These are phyloP conservation scores for Megathymus violae DNA, from an alignment of 1,140 invertebrate genomes.

Conservation along the genomic window DNA sequence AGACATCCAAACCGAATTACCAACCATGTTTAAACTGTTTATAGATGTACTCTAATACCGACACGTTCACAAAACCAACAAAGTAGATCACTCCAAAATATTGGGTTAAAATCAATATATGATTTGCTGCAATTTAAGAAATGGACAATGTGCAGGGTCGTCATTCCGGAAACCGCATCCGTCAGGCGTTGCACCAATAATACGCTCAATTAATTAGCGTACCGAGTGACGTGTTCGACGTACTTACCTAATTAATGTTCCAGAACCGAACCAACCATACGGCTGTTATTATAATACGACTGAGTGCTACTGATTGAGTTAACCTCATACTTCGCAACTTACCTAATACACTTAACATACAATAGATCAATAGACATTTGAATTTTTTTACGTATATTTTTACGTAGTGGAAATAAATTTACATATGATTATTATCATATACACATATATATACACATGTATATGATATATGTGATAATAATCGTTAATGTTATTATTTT, in stretches of 20 bases:
- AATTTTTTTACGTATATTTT: no score
- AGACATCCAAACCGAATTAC: no score
- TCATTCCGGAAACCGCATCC: slow-evolving; percentile 56
- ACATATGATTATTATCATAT: no score
- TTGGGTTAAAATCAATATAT: no score
- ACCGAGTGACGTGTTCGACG: slow-evolving; percentile 62
- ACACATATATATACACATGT: no score
- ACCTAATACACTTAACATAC: slow-evolving; percentile 33
- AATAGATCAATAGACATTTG: slow-evolving; percentile 6
- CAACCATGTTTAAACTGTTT: no score
- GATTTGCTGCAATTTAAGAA: slow-evolving; percentile 7
- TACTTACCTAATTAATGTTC: slow-evolving; percentile 77
- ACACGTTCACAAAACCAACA: no score
- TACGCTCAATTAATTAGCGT: slow-evolving; percentile 75
- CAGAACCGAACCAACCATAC: slow-evolving; percentile 64
- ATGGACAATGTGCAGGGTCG: slow-evolving; percentile 31
- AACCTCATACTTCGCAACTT: slow-evolving; percentile 41
- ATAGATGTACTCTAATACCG: no score
- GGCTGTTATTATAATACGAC: slow-evolving; percentile 65
- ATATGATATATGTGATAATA: no score
- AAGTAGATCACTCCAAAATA: no score
- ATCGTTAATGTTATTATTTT: background rate
- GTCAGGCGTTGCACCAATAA: slow-evolving; percentile 66
- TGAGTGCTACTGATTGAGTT: slow-evolving; percentile 64
- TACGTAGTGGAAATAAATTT: no score